Evolutionary conservation across 2,113 vertebrate genomes (phyloP), one percentile per base, ranked within the genome.

Genomic region (Hiodon tergisus): DNA sequence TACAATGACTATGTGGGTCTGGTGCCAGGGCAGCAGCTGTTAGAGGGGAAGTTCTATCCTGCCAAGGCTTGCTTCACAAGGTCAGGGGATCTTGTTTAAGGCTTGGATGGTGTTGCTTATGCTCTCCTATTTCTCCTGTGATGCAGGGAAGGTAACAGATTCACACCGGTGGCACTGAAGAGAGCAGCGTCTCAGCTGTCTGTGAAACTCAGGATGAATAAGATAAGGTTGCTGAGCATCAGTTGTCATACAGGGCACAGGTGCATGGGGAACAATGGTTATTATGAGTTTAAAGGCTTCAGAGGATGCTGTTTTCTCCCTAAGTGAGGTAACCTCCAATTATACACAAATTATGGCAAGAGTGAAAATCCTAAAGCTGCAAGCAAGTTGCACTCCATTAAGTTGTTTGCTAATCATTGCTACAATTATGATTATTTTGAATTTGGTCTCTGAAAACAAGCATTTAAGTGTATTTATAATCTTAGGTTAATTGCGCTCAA

Each of bases 41-140:
- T 55, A 69, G 72, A 31, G 17, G 53, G 52, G 31, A 52, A 4
- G 51, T 2, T 5, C 52, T 14, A 1, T 31, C 59, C 51, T 13
- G 3, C 14, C 50, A 31, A 11, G 11, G 10, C 31, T 57, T 53
- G 6, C 63, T 55, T 67, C 17, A 46, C 51, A n/a, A 52, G 9
- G 17, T 53, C 72, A 57, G 14, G 6, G 14, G 53, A 67, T 31
- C 72, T 65, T 13, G 52, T 67, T 67, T 67, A 16, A 74, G 61
- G 48, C 16, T 17, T 17, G 52, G 13, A 53, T 11, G 50, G n/a
- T 47, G 8, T 66, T 47, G 16, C 47, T 57, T 71, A 71, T 14
- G 69, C 14, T 31, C 46, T 61, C 48, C 66, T 14, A 67, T 13
- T 67, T 46, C 46, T 2, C 16, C 53, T 53, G 4, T 4, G 7